A percentile compares a stretch with the other conserved stretches of the same genome.
Evolutionary conservation across 1,140 invertebrate genomes (phyloP).

Genomic region (Drosophila simulans): DNA sequence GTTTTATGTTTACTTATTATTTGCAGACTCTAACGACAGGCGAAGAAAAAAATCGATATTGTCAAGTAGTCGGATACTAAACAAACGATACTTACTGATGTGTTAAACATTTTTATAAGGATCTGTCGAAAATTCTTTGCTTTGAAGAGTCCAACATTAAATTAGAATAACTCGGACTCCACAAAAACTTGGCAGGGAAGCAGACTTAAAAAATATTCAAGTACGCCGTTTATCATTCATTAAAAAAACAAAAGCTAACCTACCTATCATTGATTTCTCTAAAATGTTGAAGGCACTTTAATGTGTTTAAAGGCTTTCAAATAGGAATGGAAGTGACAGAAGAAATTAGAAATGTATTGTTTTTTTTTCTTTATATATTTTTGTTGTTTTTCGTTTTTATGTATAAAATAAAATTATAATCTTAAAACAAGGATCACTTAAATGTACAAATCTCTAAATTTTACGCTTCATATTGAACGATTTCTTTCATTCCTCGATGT

Average conservation of each 20-base stretch:
- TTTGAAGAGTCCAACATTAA: too few species aligned
- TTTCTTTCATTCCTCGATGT: conserved; percentile 72
- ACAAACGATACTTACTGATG: not conserved
- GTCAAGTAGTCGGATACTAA: not conserved
- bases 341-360: conserved; percentile 20
- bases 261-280: too few species aligned
- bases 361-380: conserved; percentile 75
- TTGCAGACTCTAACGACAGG: conserved; percentile 70
- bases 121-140: not conserved
- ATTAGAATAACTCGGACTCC: too few species aligned
- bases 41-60: not conserved
- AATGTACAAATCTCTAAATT: conserved; percentile 84
- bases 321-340: too few species aligned
- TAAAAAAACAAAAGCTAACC: too few species aligned
- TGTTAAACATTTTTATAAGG: not conserved
- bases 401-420: conserved; percentile 85
- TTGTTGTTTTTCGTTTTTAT: conserved; percentile 68
- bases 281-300: conserved; percentile 6
- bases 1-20: conserved; percentile 81
- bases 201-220: too few species aligned
- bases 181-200: too few species aligned
- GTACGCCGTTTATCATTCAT: too few species aligned
- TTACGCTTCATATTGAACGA: conserved; percentile 68
- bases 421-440: conserved; percentile 85
- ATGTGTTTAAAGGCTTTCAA: conserved; percentile 7